Evolutionary conservation across 1,140 invertebrate species (phyloP).

Genomic region (Vollenhovia emeryi): DNA sequence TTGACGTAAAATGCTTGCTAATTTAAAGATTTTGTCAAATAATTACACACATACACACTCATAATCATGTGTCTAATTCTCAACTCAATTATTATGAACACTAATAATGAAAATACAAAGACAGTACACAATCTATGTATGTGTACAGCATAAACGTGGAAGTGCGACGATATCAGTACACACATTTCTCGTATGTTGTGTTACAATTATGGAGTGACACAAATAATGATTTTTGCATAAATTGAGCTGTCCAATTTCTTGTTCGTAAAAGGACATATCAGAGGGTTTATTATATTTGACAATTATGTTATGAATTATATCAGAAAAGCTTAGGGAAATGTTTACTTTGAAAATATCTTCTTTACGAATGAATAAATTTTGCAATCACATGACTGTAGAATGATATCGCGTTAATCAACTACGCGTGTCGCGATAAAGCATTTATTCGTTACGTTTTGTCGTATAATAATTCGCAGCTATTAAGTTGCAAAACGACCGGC

Average conservation of each 20-base stretch:
- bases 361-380: background rate
- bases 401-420: conserved; percentile 9
- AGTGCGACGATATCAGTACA: background rate
- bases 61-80: conserved; percentile 3
- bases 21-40: conserved; percentile 11
- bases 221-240: background rate
- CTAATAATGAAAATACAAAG: background rate
- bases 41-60: background rate
- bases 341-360: background rate
- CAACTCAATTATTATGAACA: background rate
- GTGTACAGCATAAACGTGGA: background rate
- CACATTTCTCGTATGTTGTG: background rate
- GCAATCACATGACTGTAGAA: background rate
- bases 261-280: background rate
- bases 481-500: conserved; percentile 28
- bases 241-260: background rate
- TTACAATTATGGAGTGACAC: background rate
- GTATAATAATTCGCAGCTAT: conserved; percentile 33
- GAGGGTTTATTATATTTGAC: background rate
- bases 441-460: conserved; percentile 29
- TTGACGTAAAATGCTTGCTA: conserved; percentile 54
- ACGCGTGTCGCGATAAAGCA: background rate
- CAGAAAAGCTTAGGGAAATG: background rate
- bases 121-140: background rate
- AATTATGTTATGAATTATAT: background rate